These are phyloP conservation scores for Epizoanthus scotinus DNA, from an alignment of 92 coral and sea anemone genomes.

Conservation along the genomic window DNA sequence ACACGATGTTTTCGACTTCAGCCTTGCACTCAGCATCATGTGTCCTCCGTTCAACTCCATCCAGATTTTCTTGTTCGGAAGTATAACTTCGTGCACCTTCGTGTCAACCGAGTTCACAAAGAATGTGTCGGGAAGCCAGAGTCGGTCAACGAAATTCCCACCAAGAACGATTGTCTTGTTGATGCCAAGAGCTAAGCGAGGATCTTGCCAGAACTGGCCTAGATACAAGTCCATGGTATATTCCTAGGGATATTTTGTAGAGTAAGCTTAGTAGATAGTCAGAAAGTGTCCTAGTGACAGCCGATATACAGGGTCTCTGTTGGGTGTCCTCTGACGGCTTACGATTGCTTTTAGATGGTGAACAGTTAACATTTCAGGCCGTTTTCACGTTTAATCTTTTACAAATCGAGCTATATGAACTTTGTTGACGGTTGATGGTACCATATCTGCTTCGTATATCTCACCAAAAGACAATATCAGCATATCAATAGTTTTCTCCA, in stretches of 20 bases:
- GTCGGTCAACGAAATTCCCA: slow-evolving; percentile 74
- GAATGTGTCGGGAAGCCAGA: slow-evolving; percentile 96
- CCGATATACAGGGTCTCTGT: no score
- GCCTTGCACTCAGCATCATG: slow-evolving; percentile 92
- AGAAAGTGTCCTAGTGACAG: no score
- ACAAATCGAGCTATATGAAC: no score
- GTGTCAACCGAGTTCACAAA: slow-evolving; percentile 91
- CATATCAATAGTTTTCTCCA: no score
- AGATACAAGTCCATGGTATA: slow-evolving; percentile 87
- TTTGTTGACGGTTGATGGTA: no score
- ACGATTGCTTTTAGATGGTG: no score
- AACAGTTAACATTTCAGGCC: no score
- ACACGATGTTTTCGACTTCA: slow-evolving; percentile 85
- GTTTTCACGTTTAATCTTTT: no score
- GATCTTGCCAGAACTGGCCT: slow-evolving; percentile 97
- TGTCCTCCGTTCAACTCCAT: slow-evolving; percentile 75
- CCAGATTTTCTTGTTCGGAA: slow-evolving; percentile 87
- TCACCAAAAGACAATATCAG: no score
- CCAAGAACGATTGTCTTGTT: slow-evolving; percentile 84
- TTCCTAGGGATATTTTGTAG: slow-evolving; percentile 48
- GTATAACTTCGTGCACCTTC: slow-evolving; percentile 74
- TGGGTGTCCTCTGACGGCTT: no score
- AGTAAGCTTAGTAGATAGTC: not conserved
- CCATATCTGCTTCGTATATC: no score
- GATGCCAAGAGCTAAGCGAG: slow-evolving; percentile 82